phyloP scores from a whole-genome alignment of 2,113 vertebrate genomes.

The Eublepharis macularius region DNA sequence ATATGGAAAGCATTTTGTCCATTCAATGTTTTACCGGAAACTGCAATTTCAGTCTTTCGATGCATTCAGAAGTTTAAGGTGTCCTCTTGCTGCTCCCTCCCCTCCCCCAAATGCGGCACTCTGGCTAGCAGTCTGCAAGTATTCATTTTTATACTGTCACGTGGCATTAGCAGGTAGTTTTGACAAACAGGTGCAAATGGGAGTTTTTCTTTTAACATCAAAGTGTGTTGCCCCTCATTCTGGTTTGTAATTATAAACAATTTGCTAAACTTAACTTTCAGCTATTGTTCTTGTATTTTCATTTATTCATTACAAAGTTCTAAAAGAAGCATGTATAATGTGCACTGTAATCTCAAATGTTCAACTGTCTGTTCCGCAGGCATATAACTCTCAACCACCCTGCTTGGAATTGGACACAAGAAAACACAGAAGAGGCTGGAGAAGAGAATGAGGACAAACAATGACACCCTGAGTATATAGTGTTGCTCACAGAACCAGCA shows the following conservation, averaged over 20 bases:
- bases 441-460: background rate
- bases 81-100: background rate
- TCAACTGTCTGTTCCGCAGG: background rate
- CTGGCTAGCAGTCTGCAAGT: background rate
- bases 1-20: slow-evolving; percentile 20
- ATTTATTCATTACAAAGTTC: background rate
- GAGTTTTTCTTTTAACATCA: background rate
- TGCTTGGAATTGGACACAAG: background rate
- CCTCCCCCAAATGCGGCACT: background rate
- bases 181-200: background rate
- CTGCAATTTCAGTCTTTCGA: background rate
- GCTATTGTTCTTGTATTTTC: background rate
- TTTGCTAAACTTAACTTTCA: background rate
- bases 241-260: background rate
- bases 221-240: background rate
- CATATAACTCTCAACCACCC: background rate
- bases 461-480: background rate
- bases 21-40: slow-evolving; percentile 3
- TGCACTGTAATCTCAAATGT: background rate
- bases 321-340: background rate
- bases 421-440: background rate
- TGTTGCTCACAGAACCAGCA: background rate
- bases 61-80: background rate
- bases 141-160: background rate
- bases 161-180: background rate